A percentile compares a stretch with the other conserved stretches of the same genome.
These are phyloP conservation scores for Crotophaga sulcirostris DNA, from an alignment of 2,113 vertebrate genomes.

Conservation along the genomic window DNA sequence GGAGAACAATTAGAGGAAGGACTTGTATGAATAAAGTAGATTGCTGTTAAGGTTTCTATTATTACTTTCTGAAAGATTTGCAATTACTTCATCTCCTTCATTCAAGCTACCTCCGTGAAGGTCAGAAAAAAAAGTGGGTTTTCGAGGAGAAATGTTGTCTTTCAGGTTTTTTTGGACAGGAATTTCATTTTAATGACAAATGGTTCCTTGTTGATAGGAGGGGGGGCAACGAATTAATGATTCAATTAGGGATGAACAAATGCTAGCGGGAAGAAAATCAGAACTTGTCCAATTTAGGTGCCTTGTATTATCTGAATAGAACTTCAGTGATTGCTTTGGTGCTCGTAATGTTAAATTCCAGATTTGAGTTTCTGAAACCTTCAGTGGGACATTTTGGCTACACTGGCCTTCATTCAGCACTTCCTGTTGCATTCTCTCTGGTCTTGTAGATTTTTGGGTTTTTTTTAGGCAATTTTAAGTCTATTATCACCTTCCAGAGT, in stretches of 20 bases:
- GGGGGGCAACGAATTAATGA: not conserved
- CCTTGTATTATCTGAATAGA: not conserved
- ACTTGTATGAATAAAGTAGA: constrained; percentile 42
- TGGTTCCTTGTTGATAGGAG: not conserved
- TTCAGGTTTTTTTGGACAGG: not conserved
- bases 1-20: constrained; percentile 40
- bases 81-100: constrained; percentile 47
- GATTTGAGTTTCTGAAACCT: not conserved
- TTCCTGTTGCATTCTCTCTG: not conserved
- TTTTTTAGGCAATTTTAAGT: not conserved
- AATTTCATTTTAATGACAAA: constrained; percentile 27
- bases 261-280: not conserved
- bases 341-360: not conserved
- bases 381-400: not conserved
- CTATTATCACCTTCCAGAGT: not conserved
- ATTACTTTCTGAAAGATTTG: constrained; percentile 35
- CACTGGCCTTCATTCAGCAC: not conserved
- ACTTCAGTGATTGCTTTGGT: not conserved
- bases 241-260: constrained; percentile 25
- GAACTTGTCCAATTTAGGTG: not conserved
- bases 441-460: not conserved
- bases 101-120: constrained; percentile 44
- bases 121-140: not conserved
- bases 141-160: not conserved
- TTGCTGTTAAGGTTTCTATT: constrained; percentile 29